A percentile compares a stretch with the other conserved stretches of the same genome.
phyloP scores from a whole-genome alignment of 2,113 vertebrate species.

The Erinaceus europaeus region DNA sequence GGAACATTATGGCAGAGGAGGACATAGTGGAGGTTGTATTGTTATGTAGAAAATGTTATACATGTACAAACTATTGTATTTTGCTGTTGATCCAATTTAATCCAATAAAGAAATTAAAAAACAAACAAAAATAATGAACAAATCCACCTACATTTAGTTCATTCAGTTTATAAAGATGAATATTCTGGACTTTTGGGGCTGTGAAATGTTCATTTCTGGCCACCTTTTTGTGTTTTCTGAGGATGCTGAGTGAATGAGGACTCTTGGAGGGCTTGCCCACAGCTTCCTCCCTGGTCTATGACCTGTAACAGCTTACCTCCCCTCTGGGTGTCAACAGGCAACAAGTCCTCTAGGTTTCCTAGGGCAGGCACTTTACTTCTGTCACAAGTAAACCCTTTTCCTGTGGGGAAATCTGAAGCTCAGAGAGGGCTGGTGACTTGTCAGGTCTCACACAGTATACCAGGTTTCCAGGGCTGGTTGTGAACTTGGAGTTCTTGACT shows the following conservation, averaged over 20 bases:
- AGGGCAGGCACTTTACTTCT: too few species aligned
- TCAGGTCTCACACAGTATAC: not conserved
- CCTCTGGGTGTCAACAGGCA: too few species aligned
- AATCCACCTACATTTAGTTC: not conserved
- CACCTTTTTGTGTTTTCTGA: not conserved
- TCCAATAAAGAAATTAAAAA: too few species aligned
- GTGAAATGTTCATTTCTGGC: not conserved
- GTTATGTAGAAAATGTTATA: too few species aligned
- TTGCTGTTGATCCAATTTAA: too few species aligned
- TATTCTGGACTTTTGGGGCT: not conserved
- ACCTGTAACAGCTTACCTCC: too few species aligned
- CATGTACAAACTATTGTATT: too few species aligned
- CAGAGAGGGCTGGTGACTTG: not conserved
- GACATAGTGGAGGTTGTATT: too few species aligned
- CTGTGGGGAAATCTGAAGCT: not conserved
- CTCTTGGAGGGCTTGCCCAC: too few species aligned
- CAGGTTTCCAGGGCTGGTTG: not conserved
- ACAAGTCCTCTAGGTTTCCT: too few species aligned
- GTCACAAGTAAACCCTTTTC: too few species aligned
- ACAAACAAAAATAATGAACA: not conserved
- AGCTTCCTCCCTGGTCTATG: not conserved
- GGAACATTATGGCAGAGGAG: too few species aligned
- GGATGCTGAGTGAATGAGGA: not conserved
- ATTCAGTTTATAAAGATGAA: not conserved
- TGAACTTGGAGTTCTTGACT: not conserved